Base-by-base conservation (phyloP, 2,797 vertebrate species). In the Lophius americanus region DNA sequence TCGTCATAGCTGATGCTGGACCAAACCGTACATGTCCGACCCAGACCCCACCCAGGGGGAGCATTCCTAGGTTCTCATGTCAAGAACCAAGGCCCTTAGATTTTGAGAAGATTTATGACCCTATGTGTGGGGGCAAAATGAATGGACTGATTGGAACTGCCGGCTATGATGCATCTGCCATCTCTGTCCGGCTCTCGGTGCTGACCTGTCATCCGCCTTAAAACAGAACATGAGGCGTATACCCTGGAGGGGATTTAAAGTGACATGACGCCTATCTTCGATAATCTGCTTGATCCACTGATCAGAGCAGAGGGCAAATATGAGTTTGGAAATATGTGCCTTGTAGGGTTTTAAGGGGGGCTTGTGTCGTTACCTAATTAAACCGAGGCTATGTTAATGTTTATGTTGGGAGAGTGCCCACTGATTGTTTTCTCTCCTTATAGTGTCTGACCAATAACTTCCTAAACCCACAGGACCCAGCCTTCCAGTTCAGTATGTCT, bases 341-440 rank as follows among this genome's bases (percentile, higher is more conserved):
- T 1, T 8, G 47, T 53, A 65, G 56, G 47, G 7, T 73, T 70
- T 59, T 51, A 57, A 64, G 32, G n/a, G n/a, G 70, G 43, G 49
- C 2, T 9, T 42, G 60, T 68, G 73, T 51, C 52, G 43, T 58
- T 58, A 57, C 9, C 7, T 76, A 69, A 83, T 84, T 70, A 72
- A 51, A n/a, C 60, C 48, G 2, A 0, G 49, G 47, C 69, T 75
- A 33, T 56, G 68, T 67, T 77, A 75, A 85, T 70, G 64, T 42
- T 48, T 54, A 42, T 62, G 52, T 66, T 7, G 23, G 23, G 23
- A 23, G 1, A 23, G 23, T 23, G 23, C 23, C 23, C 23, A 23
- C 23, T 23, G 3, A 3, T 11, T 42, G 6, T 7, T 14, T 60
- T 14, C 36, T 50, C n/a, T 35, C 35, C 51, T 78, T 60, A 46